Evolutionary conservation across 2,888 invertebrate species (phyloP).

Genomic region (Platycnemis pennipes): DNA sequence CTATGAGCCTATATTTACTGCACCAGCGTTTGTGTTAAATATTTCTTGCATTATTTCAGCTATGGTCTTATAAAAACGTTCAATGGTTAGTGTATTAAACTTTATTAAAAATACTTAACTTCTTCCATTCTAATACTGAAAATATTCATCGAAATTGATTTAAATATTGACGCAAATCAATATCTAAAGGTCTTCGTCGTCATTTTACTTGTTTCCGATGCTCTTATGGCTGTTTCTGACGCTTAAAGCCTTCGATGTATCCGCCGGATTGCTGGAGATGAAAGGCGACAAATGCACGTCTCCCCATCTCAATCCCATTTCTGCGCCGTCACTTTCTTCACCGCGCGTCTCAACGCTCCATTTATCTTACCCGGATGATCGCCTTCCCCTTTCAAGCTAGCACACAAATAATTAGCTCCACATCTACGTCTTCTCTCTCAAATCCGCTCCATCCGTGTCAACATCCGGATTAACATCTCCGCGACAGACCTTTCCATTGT

Average conservation of each 20-base stretch:
- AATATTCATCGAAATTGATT: no score
- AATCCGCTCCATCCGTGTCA: neutral
- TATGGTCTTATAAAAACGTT: no score
- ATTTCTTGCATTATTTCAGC: no score
- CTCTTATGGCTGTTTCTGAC: neutral
- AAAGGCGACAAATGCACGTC: neutral
- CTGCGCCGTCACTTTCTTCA: neutral
- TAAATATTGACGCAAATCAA: no score
- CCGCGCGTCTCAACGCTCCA: neutral
- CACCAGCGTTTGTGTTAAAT: no score
- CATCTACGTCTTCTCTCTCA: neutral
- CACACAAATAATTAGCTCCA: neutral
- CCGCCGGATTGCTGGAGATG: neutral
- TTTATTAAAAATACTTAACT: no score
- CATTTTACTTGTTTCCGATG: no score
- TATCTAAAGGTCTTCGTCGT: no score
- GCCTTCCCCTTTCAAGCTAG: neutral
- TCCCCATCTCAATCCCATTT: neutral
- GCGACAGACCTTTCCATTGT: neutral
- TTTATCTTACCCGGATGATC: conserved; percentile 8
- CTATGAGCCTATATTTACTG: no score
- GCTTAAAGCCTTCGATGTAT: neutral
- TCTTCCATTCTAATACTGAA: no score
- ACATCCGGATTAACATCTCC: conserved; percentile 12
- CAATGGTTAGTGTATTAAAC: no score